phyloP scores from a whole-genome alignment of 2,113 vertebrate species.

The Prionailurus viverrinus region DNA sequence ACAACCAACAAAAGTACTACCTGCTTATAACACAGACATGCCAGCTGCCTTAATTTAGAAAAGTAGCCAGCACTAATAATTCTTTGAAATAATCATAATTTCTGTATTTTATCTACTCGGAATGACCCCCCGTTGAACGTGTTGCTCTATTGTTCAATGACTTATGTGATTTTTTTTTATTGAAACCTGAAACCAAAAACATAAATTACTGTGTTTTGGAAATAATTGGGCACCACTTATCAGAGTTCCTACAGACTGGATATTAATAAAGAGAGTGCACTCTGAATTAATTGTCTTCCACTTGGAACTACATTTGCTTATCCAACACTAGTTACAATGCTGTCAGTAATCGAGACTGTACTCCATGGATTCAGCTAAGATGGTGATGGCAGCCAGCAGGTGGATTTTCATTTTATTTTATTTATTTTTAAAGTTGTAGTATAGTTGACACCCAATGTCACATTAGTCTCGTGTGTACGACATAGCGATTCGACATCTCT shows the following conservation, averaged over 20 bases:
- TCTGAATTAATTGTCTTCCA: background rate
- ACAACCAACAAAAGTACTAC: background rate
- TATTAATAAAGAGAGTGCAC: background rate
- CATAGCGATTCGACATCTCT: background rate
- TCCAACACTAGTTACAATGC: background rate
- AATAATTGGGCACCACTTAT: background rate
- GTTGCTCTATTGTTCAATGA: background rate
- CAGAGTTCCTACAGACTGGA: background rate
- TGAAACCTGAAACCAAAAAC: constrained; percentile 33
- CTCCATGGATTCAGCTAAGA: constrained; percentile 51
- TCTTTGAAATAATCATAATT: background rate
- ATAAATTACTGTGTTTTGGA: background rate
- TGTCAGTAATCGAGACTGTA: background rate
- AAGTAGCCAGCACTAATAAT: background rate
- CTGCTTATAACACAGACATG: background rate
- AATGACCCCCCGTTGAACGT: background rate
- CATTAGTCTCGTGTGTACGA: background rate
- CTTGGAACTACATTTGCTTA: background rate
- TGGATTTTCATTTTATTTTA: background rate
- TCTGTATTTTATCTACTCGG: background rate
- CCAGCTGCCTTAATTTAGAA: background rate
- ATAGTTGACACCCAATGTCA: background rate
- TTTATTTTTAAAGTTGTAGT: background rate
- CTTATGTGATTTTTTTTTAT: background rate
- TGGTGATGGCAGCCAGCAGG: background rate